Percentiles rank a stretch among this genome's conserved stretches.
Evolutionary conservation across 2,113 vertebrate species (phyloP).

Genomic region (Channa argus): DNA sequence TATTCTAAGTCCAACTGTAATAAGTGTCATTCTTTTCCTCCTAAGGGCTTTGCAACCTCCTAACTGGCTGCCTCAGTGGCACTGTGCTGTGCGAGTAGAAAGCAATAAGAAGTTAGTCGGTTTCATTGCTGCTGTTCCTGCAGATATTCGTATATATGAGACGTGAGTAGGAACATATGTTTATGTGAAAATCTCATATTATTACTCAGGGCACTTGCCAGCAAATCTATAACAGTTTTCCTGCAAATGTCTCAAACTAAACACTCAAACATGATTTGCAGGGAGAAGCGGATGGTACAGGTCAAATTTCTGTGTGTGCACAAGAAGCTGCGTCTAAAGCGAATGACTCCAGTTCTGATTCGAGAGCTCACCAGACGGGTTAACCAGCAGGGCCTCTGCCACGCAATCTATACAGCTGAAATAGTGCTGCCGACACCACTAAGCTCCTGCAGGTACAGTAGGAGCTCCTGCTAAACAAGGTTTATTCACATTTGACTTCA

Average conservation of each 20-base stretch:
- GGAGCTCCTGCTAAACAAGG: background rate
- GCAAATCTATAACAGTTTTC: conserved; percentile 14
- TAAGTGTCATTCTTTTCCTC: conserved; percentile 25
- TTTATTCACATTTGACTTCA: background rate
- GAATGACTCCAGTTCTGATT: conserved; percentile 95
- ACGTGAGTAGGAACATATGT: conserved; percentile 83
- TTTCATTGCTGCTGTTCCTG: conserved; percentile 96
- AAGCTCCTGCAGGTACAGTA: conserved; percentile 89
- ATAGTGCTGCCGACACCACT: conserved; percentile 93
- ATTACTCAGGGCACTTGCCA: conserved; percentile 1
- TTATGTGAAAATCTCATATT: conserved; percentile 9
- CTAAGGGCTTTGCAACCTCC: conserved; percentile 93
- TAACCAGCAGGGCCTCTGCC: conserved; percentile 89
- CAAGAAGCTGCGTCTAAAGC: conserved; percentile 95
- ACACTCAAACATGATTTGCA: conserved; percentile 62
- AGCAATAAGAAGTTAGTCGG: conserved; percentile 95
- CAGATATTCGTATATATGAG: conserved; percentile 89
- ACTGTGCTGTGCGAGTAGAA: conserved; percentile 93
- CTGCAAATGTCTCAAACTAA: conserved; percentile 19
- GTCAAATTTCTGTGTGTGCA: conserved; percentile 97
- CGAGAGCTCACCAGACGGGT: conserved; percentile 93
- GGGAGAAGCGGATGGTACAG: conserved; percentile 94
- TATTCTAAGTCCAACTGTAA: conserved; percentile 15
- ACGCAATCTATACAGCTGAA: conserved; percentile 91
- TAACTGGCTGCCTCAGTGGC: conserved; percentile 92